Evolutionary conservation across 2,113 vertebrate species (phyloP), one percentile per base, ranked within the genome.

Genomic region (Lepus europaeus): DNA sequence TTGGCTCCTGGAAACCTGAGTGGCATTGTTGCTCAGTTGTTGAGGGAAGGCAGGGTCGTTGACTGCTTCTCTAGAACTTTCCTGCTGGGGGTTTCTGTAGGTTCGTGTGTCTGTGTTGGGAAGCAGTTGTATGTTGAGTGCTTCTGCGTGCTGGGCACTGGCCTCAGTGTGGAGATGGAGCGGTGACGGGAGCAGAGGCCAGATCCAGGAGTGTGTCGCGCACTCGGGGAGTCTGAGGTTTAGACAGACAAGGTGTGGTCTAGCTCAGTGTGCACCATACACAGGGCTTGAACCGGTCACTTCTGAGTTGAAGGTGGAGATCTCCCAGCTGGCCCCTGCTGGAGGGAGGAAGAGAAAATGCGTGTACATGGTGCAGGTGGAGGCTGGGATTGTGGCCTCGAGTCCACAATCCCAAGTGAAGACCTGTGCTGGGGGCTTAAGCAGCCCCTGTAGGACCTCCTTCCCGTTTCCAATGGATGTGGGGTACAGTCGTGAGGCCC

Each of bases 131-230:
- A 0, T 31, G 12, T 31, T 17, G 25, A 22, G 29, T 29, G 0
- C 13, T n/a, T 4, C 2, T 0, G 0, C 0, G 2, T 25, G 70
- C 59, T n/a, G 25, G 45, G 2, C 7, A 2, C 31, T n/a, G n/a
- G 53, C 9, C n/a, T 29, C 1, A 16, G 49, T 10, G 25, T 22
- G 20, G 9, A 14, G 19, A 74, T n/a, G 16, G 64, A 36, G n/a
- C 7, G 16, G 8, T 2, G 16, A 29, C 22, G 59, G 68, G 2
- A 17, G 27, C 27, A 13, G 33, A 20, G 36, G 19, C 49, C 66
- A 16, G 39, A 20, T 49, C 39, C 13, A 7, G 39, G 27, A 36
- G 16, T 64, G 9, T 19, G 2, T 5, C 80, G 7, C 10, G 0
- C 20, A 4, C 80, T 3, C n/a, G 7, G 3, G 25, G 51, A 93